A percentile compares a stretch with the other conserved stretches of the same genome.
Conservation (phyloP, 2,797 vertebrate genomes). For the Sebastiscus tertius region DNA sequence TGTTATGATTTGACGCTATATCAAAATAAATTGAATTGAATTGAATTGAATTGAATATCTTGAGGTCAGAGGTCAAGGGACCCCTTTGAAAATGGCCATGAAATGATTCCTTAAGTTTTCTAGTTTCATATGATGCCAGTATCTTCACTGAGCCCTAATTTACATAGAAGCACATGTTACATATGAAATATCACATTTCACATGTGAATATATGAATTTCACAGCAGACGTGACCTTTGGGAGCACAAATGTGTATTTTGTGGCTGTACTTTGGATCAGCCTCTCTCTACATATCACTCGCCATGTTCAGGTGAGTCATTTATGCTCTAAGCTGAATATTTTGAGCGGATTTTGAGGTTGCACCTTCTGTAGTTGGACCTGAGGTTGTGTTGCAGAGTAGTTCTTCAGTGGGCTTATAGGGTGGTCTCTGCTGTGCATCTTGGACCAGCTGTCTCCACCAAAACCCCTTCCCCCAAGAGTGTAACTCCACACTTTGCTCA, state of each 20-base stretch:
- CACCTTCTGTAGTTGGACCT: constrained; percentile 6
- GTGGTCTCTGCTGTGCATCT: constrained; percentile 59
- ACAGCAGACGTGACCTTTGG: not conserved
- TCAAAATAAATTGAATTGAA: too few relatives aligned
- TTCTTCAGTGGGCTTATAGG: constrained; percentile 27
- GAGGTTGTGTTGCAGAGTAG: constrained; percentile 10
- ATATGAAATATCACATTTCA: not conserved
- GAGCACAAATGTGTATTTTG: not conserved
- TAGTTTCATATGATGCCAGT: too few relatives aligned
- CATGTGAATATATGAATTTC: not conserved
- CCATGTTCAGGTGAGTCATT: constrained; percentile 16
- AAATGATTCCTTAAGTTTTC: too few relatives aligned
- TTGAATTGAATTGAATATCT: too few relatives aligned
- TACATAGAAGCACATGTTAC: not conserved
- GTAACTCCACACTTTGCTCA: constrained; percentile 74
- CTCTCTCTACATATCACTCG: not conserved
- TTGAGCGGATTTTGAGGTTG: constrained; percentile 19
- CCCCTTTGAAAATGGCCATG: too few relatives aligned
- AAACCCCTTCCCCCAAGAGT: constrained; percentile 38
- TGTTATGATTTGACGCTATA: too few relatives aligned
- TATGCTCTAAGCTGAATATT: constrained; percentile 28
- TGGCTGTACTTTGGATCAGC: not conserved
- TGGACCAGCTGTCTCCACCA: constrained; percentile 35
- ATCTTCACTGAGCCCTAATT: not conserved
- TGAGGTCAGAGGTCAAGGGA: too few relatives aligned